A percentile compares a stretch with the other conserved stretches of the same genome.
phyloP scores from a whole-genome alignment of 2,888 invertebrate genomes.

The Melipona beecheii region DNA sequence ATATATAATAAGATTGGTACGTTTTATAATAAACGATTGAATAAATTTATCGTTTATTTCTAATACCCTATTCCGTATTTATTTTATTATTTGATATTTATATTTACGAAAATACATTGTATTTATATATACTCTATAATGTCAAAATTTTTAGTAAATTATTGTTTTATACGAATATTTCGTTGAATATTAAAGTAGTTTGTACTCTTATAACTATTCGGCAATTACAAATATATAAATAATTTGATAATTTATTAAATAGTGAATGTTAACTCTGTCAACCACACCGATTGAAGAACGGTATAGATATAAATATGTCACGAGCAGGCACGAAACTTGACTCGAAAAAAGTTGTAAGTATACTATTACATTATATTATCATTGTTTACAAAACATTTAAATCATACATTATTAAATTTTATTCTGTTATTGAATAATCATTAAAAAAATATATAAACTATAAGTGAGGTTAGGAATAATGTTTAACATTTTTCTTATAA shows the following conservation, averaged over 20 bases:
- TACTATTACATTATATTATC: conserved; percentile 7
- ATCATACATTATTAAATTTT: conserved; percentile 7
- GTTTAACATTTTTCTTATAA: background rate
- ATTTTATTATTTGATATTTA: background rate
- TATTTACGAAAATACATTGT: background rate
- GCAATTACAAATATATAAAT: background rate
- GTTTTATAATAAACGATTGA: conserved; percentile 49
- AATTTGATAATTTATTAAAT: background rate
- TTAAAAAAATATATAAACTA: background rate
- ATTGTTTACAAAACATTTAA: background rate
- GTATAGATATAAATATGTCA: conserved; percentile 86
- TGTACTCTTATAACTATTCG: background rate
- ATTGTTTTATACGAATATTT: background rate
- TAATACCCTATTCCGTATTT: background rate
- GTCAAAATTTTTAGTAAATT: background rate
- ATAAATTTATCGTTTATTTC: conserved; percentile 2
- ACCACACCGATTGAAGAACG: background rate
- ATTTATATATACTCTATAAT: background rate
- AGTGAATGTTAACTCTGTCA: background rate
- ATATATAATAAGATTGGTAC: conserved; percentile 26
- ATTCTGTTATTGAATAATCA: background rate
- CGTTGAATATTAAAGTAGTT: background rate
- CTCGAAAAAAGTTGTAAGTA: conserved; percentile 91
- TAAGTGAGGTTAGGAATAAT: conserved; percentile 35
- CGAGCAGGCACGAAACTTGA: conserved; percentile 89